Percentiles rank a stretch among this genome's conserved stretches.
Conservation (phyloP, 2,888 invertebrate genomes). For the Ennomos fuscantarius region DNA sequence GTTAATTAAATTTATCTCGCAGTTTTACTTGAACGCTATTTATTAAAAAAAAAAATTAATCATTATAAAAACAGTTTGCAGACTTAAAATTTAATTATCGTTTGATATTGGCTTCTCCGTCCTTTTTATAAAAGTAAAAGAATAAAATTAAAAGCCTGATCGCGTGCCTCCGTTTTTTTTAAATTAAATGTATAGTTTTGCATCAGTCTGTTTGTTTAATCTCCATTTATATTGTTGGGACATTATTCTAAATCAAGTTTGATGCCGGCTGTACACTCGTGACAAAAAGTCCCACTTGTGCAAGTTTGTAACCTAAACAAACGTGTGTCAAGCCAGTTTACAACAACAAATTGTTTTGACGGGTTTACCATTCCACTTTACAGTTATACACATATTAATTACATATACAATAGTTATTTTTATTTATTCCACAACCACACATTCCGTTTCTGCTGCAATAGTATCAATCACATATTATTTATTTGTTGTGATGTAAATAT, state of each 20-base stretch:
- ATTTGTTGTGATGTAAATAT: constrained; percentile 45
- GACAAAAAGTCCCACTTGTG: no score
- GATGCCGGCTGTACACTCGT: no score
- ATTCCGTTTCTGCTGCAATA: constrained; percentile 78
- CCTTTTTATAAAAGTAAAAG: constrained; percentile 55
- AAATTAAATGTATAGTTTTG: constrained; percentile 55
- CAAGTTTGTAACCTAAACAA: no score
- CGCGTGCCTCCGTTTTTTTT: constrained; percentile 72
- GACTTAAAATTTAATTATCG: background rate
- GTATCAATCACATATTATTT: constrained; percentile 52
- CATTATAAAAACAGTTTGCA: background rate
- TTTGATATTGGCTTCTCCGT: constrained; percentile 68
- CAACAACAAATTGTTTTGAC: constrained; percentile 40
- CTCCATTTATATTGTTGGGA: background rate
- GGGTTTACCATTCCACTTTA: constrained; percentile 68
- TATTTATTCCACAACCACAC: constrained; percentile 51
- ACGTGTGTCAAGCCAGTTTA: constrained; percentile 3
- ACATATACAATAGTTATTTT: constrained; percentile 50
- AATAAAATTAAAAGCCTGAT: constrained; percentile 68
- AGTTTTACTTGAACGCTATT: no score
- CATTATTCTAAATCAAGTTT: background rate
- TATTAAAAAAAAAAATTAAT: no score
- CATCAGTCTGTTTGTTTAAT: constrained; percentile 44
- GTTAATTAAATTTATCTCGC: no score
- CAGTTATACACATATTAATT: constrained; percentile 32